Percentiles rank a stretch among this genome's conserved stretches.
Conservation (phyloP, 2,888 invertebrate species). For the Coecobrya sp. region DNA sequence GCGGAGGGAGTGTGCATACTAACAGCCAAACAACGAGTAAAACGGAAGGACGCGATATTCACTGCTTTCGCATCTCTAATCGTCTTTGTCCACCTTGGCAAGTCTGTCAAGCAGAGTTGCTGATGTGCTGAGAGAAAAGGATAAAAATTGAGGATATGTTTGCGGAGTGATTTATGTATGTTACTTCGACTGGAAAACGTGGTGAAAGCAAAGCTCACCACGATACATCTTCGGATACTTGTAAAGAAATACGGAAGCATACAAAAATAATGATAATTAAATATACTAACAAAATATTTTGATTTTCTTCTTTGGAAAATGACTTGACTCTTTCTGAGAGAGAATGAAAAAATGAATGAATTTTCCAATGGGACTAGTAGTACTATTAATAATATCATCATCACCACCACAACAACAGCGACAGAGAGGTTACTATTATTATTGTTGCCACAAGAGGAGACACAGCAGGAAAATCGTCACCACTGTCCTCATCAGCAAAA, state of each 20-base stretch:
- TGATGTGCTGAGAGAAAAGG: neutral
- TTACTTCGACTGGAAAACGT: neutral
- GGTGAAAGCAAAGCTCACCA: neutral
- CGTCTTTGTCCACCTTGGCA: neutral
- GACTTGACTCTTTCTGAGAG: conserved; percentile 73
- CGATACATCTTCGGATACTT: neutral
- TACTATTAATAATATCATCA: conserved; percentile 63
- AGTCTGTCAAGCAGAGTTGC: neutral
- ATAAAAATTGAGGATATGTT: neutral
- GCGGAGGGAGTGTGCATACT: neutral
- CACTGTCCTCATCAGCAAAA: neutral
- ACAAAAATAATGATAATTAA: neutral
- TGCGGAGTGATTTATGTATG: conserved; percentile 10
- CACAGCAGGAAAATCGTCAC: neutral
- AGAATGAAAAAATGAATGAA: conserved; percentile 83
- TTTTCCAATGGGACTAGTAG: conserved; percentile 71
- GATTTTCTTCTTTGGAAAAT: conserved; percentile 69
- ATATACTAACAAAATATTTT: neutral
- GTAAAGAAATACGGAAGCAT: too few species aligned
- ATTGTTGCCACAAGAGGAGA: conserved; percentile 15
- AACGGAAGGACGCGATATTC: conserved; percentile 11
- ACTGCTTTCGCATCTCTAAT: neutral
- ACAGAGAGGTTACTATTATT: conserved; percentile 18
- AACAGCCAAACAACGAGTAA: neutral
- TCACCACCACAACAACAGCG: conserved; percentile 49